Base-by-base conservation (phyloP, 2,113 vertebrate genomes). In the Leptosomus discolor region DNA sequence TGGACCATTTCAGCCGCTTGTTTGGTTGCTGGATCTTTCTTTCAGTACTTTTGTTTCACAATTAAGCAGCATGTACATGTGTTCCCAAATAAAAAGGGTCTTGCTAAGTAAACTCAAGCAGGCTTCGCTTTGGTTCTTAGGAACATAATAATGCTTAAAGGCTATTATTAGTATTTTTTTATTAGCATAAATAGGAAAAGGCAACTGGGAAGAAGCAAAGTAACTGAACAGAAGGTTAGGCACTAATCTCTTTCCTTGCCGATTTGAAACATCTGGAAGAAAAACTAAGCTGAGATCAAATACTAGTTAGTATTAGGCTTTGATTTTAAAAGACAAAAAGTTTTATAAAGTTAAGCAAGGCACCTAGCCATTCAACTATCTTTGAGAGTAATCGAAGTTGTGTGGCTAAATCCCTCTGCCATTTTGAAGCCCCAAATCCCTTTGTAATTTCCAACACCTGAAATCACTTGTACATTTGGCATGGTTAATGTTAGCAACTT, bases 71-170 rank as follows among this genome's bases (percentile, higher is more conserved):
- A 34, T 34, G 37, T 24, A 32, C 13, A 36, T 65, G 34, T 63
- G 34, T 70, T 97, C 85, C 79, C 77, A 82, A 53, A 84, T 46
- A 43, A 92, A 81, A 83, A 94, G 21, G 4, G 50, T 46, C 6
- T 29, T 65, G 57, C 34, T 79, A 94, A 93, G 39, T 79, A 93
- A 97, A 94, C 32, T 92, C 84, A 91, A 78, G 30, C 7, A 76
- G 58, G 60, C 45, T 37, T 89, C 3, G 27, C 41, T 96, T 94
- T 95, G 48, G 41, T 64, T 79, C 88, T 82, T 86, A 82, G 67
- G 36, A 96, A 80, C 15, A 50, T 79, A 94, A 90, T 89, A 82
- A 93, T 50, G 18, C 37, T 96, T 92, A 30, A 90, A 97, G 95
- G 12, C 48, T 92, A 90, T 96, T 87, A 79, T 69, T 81, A 53